Evolutionary conservation across 2,888 invertebrate genomes (phyloP).

Genomic region (Lobophora halterata): DNA sequence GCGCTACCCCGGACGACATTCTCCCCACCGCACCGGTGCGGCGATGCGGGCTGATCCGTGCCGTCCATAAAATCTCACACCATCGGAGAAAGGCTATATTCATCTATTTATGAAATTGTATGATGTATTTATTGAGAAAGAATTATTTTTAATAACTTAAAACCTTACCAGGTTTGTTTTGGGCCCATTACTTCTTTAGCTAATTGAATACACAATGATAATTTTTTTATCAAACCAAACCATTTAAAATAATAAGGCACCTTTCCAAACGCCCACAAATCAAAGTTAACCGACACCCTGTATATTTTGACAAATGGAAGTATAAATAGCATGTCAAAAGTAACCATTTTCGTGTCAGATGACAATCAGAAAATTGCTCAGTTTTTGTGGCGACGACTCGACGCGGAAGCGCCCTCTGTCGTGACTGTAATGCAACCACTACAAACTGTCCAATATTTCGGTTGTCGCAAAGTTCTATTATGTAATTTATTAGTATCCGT

Average conservation of each 20-base stretch:
- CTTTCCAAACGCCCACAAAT: constrained; percentile 21
- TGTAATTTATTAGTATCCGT: constrained; percentile 14
- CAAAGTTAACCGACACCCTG: constrained; percentile 30
- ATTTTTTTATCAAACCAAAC: constrained; percentile 6
- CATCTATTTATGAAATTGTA: no score
- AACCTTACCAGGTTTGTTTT: no score
- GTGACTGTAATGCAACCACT: constrained; percentile 54
- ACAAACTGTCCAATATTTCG: constrained; percentile 27
- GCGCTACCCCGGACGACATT: no score
- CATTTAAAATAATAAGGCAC: constrained; percentile 28
- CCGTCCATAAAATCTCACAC: no score
- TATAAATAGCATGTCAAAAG: constrained; percentile 73
- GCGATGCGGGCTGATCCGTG: no score
- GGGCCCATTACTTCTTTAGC: no score
- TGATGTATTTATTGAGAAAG: no score
- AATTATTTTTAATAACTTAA: no score
- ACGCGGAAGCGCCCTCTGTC: constrained; percentile 53
- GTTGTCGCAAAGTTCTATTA: constrained; percentile 17
- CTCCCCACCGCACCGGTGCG: no score
- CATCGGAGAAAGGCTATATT: no score
- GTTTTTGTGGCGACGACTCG: constrained; percentile 61
- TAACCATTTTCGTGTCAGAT: constrained; percentile 72
- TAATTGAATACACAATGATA: no score
- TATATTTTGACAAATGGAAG: constrained; percentile 71
- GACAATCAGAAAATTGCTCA: constrained; percentile 75